A percentile compares a stretch with the other conserved stretches of the same genome.
Evolutionary conservation across 2,888 invertebrate genomes (phyloP).

Genomic region (Dusona sp.): DNA sequence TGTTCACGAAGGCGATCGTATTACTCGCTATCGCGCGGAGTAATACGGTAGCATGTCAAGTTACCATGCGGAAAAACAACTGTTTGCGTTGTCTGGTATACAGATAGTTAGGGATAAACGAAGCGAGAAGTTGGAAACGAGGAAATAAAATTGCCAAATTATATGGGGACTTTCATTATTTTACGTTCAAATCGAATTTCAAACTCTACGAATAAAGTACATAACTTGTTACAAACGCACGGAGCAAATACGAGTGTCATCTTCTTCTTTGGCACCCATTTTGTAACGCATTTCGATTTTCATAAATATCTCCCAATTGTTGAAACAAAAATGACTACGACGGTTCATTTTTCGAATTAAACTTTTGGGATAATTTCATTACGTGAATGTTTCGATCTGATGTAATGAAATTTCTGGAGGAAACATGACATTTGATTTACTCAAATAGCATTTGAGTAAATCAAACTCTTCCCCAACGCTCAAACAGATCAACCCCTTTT

Average conservation of each 20-base stretch:
- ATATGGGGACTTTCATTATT: conserved; percentile 35
- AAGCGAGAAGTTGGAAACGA: conserved; percentile 5
- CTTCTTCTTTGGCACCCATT: background rate
- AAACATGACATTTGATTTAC: too few species aligned
- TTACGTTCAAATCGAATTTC: background rate
- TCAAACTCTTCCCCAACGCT: too few species aligned
- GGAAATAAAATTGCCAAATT: background rate
- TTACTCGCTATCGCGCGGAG: conserved; percentile 66
- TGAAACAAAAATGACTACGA: background rate
- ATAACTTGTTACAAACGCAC: conserved; percentile 1
- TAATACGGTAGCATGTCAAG: conserved; percentile 61
- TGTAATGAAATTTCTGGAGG: background rate
- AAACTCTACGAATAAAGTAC: conserved; percentile 5
- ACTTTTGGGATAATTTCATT: background rate
- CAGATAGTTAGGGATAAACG: conserved; percentile 18
- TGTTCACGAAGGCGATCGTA: conserved; percentile 63
- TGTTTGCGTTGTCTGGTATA: conserved; percentile 49
- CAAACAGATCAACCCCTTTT: too few species aligned
- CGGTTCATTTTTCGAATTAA: background rate
- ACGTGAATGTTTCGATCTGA: background rate
- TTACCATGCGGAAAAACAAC: conserved; percentile 60
- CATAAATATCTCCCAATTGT: background rate
- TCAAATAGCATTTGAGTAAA: too few species aligned
- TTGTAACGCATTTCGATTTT: background rate
- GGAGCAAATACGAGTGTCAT: background rate